phyloP scores from a whole-genome alignment of 2,888 invertebrate species.

The Acanthoscelides obtectus region DNA sequence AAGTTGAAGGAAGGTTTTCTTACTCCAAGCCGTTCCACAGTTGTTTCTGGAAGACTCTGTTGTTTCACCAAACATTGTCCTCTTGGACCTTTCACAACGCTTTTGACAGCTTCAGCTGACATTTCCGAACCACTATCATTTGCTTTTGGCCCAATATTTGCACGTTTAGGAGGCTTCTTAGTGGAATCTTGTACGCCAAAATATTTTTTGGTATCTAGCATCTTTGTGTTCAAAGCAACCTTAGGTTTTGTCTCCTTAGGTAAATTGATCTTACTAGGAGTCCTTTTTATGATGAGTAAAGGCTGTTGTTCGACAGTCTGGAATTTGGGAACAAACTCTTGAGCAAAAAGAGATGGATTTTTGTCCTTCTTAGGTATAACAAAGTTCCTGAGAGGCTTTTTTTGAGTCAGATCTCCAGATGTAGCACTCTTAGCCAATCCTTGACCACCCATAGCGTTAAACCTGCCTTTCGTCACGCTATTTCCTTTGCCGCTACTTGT shows the following conservation, averaged over 20 bases:
- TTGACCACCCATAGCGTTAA: not conserved
- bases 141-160: not conserved
- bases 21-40: conserved; percentile 21
- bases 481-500: not conserved
- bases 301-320: conserved; percentile 39
- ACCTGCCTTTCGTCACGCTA: not conserved
- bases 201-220: conserved; percentile 43
- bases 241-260: conserved; percentile 45
- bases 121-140: not conserved
- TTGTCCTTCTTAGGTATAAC: conserved; percentile 36
- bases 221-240: conserved; percentile 40
- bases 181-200: conserved; percentile 35
- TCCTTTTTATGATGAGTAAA: conserved; percentile 44
- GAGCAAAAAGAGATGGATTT: conserved; percentile 38
- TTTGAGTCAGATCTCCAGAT: conserved; percentile 19
- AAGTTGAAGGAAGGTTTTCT: conserved; percentile 39
- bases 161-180: conserved; percentile 13
- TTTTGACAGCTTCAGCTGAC: not conserved
- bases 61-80: conserved; percentile 30
- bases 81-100: conserved; percentile 3
- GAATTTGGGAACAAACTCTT: conserved; percentile 40
- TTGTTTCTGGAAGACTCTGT: conserved; percentile 36
- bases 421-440: conserved; percentile 32
- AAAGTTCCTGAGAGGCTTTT: conserved; percentile 36
- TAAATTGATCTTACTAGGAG: conserved; percentile 45